phyloP scores from a whole-genome alignment of 2,888 invertebrate species.

The Eueremaeus valkanovi region DNA sequence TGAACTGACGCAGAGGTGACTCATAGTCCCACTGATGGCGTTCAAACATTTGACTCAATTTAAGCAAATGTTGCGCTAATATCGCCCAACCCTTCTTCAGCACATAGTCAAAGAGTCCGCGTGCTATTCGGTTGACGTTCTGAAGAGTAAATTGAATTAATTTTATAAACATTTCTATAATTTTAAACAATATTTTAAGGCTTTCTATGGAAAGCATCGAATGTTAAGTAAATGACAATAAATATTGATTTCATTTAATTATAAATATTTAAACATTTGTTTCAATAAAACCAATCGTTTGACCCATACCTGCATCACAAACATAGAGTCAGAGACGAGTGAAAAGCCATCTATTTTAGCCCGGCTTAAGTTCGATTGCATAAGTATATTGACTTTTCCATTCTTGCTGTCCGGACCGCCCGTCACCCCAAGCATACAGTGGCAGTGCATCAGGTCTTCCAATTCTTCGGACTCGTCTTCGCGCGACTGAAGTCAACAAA shows the following conservation, averaged over 20 bases:
- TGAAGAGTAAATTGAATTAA: too few species aligned
- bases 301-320: conserved; percentile 71
- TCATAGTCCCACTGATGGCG: conserved; percentile 82
- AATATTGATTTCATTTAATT: too few species aligned
- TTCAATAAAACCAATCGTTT: not conserved
- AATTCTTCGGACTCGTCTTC: conserved; percentile 93
- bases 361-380: conserved; percentile 82
- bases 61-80: conserved; percentile 77
- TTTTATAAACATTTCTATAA: too few species aligned
- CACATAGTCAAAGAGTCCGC: conserved; percentile 91
- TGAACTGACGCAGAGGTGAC: conserved; percentile 79
- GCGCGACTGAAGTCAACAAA: conserved; percentile 61
- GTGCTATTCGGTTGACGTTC: conserved; percentile 83
- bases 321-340: conserved; percentile 79
- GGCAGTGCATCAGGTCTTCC: conserved; percentile 66
- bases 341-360: conserved; percentile 77
- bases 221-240: too few species aligned
- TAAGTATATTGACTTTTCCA: conserved; percentile 90
- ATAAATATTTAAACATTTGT: too few species aligned
- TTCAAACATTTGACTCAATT: conserved; percentile 88
- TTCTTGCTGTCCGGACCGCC: conserved; percentile 83
- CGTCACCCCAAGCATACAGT: conserved; percentile 72
- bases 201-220: too few species aligned
- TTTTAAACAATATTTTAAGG: too few species aligned
- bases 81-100: conserved; percentile 83